Conservation (phyloP, 2,888 invertebrate genomes). For the Lingula anatina region DNA sequence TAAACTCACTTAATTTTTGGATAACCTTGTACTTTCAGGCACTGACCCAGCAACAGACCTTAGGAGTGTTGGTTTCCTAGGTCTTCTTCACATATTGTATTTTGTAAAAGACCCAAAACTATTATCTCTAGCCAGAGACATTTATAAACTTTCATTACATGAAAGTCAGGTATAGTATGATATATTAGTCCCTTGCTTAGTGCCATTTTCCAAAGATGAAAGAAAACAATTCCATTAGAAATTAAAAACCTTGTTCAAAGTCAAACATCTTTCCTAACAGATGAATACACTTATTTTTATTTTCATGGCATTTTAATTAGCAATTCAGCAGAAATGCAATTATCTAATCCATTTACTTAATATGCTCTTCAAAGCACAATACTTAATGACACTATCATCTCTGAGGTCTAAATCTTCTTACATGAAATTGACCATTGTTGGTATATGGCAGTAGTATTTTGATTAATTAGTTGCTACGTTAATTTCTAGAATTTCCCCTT, state of each 20-base stretch:
- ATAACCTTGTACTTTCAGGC: slow-evolving; percentile 14
- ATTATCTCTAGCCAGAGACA: slow-evolving; percentile 48
- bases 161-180: slow-evolving; percentile 52
- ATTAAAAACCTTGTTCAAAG: no score
- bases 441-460: slow-evolving; percentile 4
- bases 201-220: no score
- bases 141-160: slow-evolving; percentile 54
- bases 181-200: no score
- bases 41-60: slow-evolving; percentile 58
- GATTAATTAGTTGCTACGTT: no score
- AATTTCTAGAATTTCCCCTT: slow-evolving; percentile 58
- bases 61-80: slow-evolving; percentile 56
- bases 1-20: no score
- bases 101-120: slow-evolving; percentile 46
- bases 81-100: slow-evolving; percentile 55
- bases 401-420: not conserved
- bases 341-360: no score
- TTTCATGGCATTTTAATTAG: no score
- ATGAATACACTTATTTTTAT: no score
- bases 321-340: no score
- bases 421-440: not conserved
- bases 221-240: no score
- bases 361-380: no score
- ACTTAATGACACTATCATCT: not conserved
- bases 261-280: no score